Percentiles rank a stretch among this genome's conserved stretches.
Evolutionary conservation across 2,888 invertebrate species (phyloP).

Genomic region (Sminthurides aquaticus): DNA sequence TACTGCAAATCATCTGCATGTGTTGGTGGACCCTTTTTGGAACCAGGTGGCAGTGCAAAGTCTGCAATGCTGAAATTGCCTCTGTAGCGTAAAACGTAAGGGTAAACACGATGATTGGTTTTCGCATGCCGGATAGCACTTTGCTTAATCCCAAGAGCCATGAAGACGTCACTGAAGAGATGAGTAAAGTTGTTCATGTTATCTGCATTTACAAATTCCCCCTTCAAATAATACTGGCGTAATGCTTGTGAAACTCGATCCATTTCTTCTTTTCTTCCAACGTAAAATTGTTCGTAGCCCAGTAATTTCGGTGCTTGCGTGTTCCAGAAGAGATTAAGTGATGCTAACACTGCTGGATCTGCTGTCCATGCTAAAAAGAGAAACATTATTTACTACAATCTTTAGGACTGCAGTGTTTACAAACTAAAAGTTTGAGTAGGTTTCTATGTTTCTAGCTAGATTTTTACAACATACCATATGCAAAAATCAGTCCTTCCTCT

Average conservation of each 20-base stretch:
- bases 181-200: background rate
- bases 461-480: conserved; percentile 4
- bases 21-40: background rate
- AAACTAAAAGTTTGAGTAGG: too few species aligned
- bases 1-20: conserved; percentile 21
- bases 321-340: background rate
- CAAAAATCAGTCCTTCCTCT: conserved; percentile 3
- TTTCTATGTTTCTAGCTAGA: too few species aligned
- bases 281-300: background rate
- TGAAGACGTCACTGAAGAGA: background rate
- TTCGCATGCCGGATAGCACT: background rate
- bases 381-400: too few species aligned
- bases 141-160: background rate
- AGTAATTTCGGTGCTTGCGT: background rate
- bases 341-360: background rate
- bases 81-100: background rate
- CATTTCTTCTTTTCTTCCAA: background rate
- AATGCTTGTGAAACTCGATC: background rate
- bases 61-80: conserved; percentile 1
- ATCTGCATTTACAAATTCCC: background rate
- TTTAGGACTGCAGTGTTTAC: too few species aligned
- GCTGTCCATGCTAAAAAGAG: too few species aligned
- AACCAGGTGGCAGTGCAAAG: background rate
- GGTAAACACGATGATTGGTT: background rate
- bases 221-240: background rate